Base-by-base conservation (phyloP, 2,113 vertebrate species). In the Pardalotus punctatus region DNA sequence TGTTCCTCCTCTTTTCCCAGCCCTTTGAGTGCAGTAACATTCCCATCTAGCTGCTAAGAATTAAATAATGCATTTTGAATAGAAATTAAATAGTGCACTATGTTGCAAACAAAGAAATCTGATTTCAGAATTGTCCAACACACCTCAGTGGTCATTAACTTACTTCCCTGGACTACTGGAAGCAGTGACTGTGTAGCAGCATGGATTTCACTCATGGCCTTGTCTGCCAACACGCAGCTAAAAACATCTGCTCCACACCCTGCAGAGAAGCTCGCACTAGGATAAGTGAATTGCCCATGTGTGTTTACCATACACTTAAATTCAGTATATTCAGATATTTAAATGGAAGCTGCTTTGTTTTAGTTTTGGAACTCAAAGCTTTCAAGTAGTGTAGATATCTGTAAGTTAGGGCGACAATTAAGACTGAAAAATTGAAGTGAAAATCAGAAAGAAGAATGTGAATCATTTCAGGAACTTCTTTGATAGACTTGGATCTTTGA, bases 371-470 rank as follows among this genome's bases (percentile, higher is more conserved):
- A 3, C 14, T 72, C 13, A 86, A 45, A 60, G 4, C 25, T 88
- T 83, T 38, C n/a, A 78, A 67, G 14, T 47, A 23, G 42, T 83
- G 17, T 10, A 78, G 77, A 58, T 53, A 65, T 51, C 14, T 77
- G 6, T 73, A 86, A 36, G 15, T 47, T 28, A 15, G 42, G 18
- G 50, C 56, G 13, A 69, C 14, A 86, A 72, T 91, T 81, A 96
- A 90, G 56, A 73, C 58, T 70, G 77, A 93, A 67, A 9, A 29
- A 33, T 66, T 60, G 45, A 69, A 38, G 48, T 85, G 40, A 51
- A 96, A 96, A 84, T 96, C 45, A 45, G 58, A 95, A 87, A 94
- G 78, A 40, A 51, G 29, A 94, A 79, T 54, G 78, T 47, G 31
- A 88, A 92, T 86, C 69, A 81, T 23, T n/a, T 60, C 60, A 16